Evolutionary conservation across 2,113 vertebrate species (phyloP).

Genomic region (Circaetus gallicus): DNA sequence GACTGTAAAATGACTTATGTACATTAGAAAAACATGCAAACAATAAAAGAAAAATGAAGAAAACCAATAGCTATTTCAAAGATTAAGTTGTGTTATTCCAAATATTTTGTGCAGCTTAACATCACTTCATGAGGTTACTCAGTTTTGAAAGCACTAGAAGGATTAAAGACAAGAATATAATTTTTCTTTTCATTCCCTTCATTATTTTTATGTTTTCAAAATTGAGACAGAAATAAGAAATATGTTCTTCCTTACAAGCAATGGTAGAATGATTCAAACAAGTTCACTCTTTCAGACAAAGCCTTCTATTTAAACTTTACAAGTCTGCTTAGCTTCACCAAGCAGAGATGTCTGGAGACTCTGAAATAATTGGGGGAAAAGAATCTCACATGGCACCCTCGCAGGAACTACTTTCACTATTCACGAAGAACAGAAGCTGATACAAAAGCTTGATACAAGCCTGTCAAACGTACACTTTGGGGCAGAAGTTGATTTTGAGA

Average conservation of each 20-base stretch:
- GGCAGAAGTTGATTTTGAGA: neutral
- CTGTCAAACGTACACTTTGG: neutral
- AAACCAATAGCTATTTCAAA: neutral
- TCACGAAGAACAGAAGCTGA: neutral
- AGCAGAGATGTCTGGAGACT: neutral
- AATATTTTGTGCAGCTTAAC: neutral
- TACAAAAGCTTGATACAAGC: neutral
- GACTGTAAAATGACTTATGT: neutral
- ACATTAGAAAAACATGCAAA: neutral
- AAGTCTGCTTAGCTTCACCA: neutral
- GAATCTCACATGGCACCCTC: fast-evolving
- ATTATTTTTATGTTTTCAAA: neutral
- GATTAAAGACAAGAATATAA: neutral
- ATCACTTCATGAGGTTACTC: neutral
- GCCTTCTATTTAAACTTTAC: neutral
- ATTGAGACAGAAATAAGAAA: neutral
- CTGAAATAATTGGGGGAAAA: neutral
- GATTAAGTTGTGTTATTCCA: neutral
- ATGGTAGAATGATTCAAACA: neutral
- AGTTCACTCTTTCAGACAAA: neutral
- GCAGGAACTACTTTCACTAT: neutral
- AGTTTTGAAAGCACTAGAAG: neutral
- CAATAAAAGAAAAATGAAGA: neutral
- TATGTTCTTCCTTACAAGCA: neutral
- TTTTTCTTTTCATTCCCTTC: neutral